phyloP scores from a whole-genome alignment of 2,797 vertebrate species.

The Spatula versicolor region DNA sequence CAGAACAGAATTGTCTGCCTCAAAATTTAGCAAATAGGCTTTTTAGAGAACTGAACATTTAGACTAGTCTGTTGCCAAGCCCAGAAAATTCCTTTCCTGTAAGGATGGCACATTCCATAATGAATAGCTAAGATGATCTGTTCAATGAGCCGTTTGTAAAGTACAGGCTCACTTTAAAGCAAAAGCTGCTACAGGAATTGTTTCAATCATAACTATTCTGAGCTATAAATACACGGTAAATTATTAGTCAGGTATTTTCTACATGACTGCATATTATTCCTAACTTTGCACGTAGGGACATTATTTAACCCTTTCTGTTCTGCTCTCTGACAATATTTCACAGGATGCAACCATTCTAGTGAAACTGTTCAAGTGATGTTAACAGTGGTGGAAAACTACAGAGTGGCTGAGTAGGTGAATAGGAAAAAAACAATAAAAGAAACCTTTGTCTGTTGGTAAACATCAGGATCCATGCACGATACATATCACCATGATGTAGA shows the following conservation, averaged over 20 bases:
- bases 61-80: background rate
- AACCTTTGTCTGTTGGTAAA: background rate
- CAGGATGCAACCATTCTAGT: background rate
- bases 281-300: background rate
- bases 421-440: background rate
- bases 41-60: background rate
- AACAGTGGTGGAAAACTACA: background rate
- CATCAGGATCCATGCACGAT: background rate
- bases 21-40: background rate
- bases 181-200: background rate
- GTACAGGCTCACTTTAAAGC: background rate
- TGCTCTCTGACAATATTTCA: background rate
- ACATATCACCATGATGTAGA: background rate
- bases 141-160: background rate
- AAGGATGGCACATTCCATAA: slow-evolving; percentile 27
- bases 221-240: slow-evolving; percentile 32
- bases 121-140: slow-evolving; percentile 1
- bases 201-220: slow-evolving; percentile 19
- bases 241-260: slow-evolving; percentile 52
- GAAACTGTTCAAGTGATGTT: background rate
- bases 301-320: slow-evolving; percentile 10
- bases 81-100: slow-evolving; percentile 9
- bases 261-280: background rate
- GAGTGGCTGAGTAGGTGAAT: background rate
- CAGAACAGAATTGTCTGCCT: background rate